Evolutionary conservation across 2,797 vertebrate genomes (phyloP).

Genomic region (Bradypus variegatus): DNA sequence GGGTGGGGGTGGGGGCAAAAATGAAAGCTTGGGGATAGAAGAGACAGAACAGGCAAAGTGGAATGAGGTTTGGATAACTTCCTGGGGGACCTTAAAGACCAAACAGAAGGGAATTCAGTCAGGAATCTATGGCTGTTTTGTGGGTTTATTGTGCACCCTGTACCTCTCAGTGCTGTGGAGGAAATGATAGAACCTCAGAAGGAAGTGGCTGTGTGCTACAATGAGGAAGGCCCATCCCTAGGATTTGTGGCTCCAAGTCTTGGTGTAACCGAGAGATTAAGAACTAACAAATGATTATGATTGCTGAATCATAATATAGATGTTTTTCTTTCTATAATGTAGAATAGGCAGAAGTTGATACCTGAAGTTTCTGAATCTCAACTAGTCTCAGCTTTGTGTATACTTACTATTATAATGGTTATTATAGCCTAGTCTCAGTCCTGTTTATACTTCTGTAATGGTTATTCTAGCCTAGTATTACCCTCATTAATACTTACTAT

Average conservation of each 20-base stretch:
- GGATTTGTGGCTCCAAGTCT: background rate
- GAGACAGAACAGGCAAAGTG: background rate
- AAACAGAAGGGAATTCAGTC: background rate
- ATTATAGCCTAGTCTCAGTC: too few species aligned
- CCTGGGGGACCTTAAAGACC: background rate
- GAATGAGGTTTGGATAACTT: background rate
- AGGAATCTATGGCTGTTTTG: background rate
- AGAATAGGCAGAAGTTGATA: too few species aligned
- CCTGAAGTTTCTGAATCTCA: too few species aligned
- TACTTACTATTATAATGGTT: too few species aligned
- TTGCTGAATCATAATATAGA: too few species aligned
- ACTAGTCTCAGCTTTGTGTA: too few species aligned
- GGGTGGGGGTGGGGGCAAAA: background rate
- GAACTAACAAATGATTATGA: too few species aligned
- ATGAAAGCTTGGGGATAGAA: background rate
- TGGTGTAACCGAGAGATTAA: too few species aligned
- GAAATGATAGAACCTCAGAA: background rate
- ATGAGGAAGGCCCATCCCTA: background rate
- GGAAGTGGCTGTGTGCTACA: background rate
- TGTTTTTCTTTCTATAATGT: too few species aligned
- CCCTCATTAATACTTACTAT: too few species aligned
- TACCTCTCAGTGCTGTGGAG: background rate
- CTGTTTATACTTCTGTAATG: too few species aligned
- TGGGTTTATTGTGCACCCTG: background rate
- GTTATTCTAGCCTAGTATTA: too few species aligned